Evolutionary conservation across 2,797 vertebrate genomes (phyloP).

Genomic region (Gymnodraco acuticeps): DNA sequence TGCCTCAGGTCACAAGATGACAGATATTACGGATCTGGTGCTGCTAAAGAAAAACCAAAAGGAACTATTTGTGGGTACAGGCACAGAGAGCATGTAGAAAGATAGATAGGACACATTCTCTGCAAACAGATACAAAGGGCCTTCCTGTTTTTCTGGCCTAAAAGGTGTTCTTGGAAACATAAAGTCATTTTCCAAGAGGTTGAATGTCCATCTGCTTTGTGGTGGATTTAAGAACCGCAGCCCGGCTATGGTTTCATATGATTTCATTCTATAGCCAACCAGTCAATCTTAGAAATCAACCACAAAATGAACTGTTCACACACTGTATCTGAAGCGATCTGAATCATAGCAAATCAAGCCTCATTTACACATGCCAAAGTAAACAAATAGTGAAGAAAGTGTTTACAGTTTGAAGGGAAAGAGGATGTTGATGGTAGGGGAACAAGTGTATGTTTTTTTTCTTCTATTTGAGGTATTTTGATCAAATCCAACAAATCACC

Average conservation of each 20-base stretch:
- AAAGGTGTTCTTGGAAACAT: slow-evolving; percentile 63
- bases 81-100: slow-evolving; percentile 13
- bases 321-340: slow-evolving; percentile 29
- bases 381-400: slow-evolving; percentile 60
- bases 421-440: slow-evolving; percentile 23
- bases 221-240: slow-evolving; percentile 47
- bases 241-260: slow-evolving; percentile 55
- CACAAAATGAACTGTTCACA: slow-evolving; percentile 30
- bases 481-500: slow-evolving; percentile 42
- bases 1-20: slow-evolving; percentile 56
- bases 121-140: slow-evolving; percentile 67
- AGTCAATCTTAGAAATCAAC: slow-evolving; percentile 49
- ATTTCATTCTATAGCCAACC: slow-evolving; percentile 52
- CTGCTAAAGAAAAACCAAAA: slow-evolving; percentile 19
- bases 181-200: slow-evolving; percentile 55
- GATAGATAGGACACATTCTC: slow-evolving; percentile 52
- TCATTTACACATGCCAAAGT: slow-evolving; percentile 44
- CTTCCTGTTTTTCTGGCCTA: slow-evolving; percentile 66
- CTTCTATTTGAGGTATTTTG: slow-evolving; percentile 26
- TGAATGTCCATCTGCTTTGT: slow-evolving; percentile 51
- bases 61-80: neutral
- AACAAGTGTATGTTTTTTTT: slow-evolving; percentile 41
- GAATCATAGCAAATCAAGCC: slow-evolving; percentile 46
- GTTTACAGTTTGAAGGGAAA: slow-evolving; percentile 60
- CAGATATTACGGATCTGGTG: slow-evolving; percentile 39